Percentiles rank a stretch among this genome's conserved stretches.
Conservation (phyloP, 2,888 invertebrate genomes). For the Lycaena phlaeas region DNA sequence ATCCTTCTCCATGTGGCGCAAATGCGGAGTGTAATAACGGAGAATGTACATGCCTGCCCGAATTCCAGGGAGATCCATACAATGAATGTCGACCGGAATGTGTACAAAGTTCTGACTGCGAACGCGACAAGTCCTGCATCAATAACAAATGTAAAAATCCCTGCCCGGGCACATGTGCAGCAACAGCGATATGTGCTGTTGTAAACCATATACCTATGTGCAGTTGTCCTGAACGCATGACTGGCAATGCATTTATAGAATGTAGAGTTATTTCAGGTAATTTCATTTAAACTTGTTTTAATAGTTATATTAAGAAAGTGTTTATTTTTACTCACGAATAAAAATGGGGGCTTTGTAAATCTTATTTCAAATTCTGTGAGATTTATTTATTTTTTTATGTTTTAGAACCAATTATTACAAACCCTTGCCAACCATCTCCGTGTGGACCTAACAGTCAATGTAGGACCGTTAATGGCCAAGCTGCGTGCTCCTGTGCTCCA, state of each 20-base stretch:
- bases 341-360: background rate
- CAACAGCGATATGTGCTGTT: slow-evolving; percentile 81
- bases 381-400: slow-evolving; percentile 17
- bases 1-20: slow-evolving; percentile 78
- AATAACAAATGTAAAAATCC: slow-evolving; percentile 84
- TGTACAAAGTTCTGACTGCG: slow-evolving; percentile 81
- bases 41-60: slow-evolving; percentile 79
- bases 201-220: slow-evolving; percentile 76
- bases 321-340: background rate
- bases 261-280: slow-evolving; percentile 73
- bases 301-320: too few species aligned
- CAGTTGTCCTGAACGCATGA: slow-evolving; percentile 74
- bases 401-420: slow-evolving; percentile 63
- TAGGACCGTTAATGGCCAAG: slow-evolving; percentile 75
- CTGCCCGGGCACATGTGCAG: slow-evolving; percentile 84
- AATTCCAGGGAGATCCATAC: slow-evolving; percentile 85
- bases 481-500: slow-evolving; percentile 79
- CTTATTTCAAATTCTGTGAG: background rate
- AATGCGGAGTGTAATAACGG: slow-evolving; percentile 82
- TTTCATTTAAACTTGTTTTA: slow-evolving; percentile 11
- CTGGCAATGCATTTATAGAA: slow-evolving; percentile 80
- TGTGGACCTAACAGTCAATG: slow-evolving; percentile 78
- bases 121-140: slow-evolving; percentile 78
- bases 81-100: slow-evolving; percentile 85
- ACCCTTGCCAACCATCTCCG: slow-evolving; percentile 77